Evolutionary conservation across 2,113 vertebrate species (phyloP), one percentile per base, ranked within the genome.

Genomic region (Coreoperca whiteheadi): DNA sequence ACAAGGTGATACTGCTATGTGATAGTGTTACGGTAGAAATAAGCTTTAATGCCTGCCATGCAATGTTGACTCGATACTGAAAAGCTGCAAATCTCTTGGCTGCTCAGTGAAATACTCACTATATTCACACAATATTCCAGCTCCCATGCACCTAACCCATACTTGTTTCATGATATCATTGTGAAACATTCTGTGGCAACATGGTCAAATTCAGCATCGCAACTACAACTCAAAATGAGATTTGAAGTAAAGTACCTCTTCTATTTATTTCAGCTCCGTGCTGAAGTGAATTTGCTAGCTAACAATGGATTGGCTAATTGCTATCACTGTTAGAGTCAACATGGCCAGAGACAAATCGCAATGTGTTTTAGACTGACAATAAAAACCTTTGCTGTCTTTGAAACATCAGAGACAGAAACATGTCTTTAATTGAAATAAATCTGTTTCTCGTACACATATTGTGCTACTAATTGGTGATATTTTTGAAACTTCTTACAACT

Each of bases 271-370:
- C 93, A 95, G 82, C 95, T 94, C 93, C 93, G 89, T 89, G 95
- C 94, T 92, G 90, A 91, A 65, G 20, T 34, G n/a, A 65, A 50
- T 21, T 93, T 92, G 87, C 30, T 91, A 92, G 93, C 95, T 94
- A 94, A 93, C 93, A 86, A 94, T 81, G 91, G 88, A 89, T 91
- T 23, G 23, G n/a, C 21, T 96, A 95, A 96, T 93, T 96, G 96
- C 94, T 92, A 61, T 51, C 93, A 88, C 96, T 95, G 96, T 96
- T 86, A 72, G 72, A 81, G 87, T 94, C 94, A 93, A 90, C 80
- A n/a, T 65, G 75, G 41, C 84, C 60, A 23, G 74, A 94, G 70
- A 86, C 91, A 84, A 89, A 89, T 91, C 92, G 90, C 92, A 95
- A 92, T 94, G 90, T 88, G 91, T 91, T 94, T 91, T 88, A 67